Conservation (phyloP, 2,888 invertebrate species). For the Charanyca ferruginea region DNA sequence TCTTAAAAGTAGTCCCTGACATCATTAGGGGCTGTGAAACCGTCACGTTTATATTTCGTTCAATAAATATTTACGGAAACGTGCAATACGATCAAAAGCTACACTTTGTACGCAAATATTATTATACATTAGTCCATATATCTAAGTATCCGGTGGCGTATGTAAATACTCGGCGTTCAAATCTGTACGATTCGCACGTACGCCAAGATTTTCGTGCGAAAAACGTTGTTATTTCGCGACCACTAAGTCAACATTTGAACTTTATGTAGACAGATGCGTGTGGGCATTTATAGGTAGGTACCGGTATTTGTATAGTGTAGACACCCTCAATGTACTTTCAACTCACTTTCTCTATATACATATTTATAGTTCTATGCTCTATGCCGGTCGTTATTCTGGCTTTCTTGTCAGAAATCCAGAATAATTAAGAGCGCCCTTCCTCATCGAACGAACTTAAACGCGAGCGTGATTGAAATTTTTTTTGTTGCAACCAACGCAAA, state of each 20-base stretch:
- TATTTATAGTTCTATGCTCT: slow-evolving; percentile 6
- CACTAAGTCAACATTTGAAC: neutral
- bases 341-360: neutral
- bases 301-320: neutral
- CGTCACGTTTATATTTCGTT: neutral
- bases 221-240: slow-evolving; percentile 3
- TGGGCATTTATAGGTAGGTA: neutral
- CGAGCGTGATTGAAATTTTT: too few species aligned
- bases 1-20: slow-evolving; percentile 13
- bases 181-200: slow-evolving; percentile 37
- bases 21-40: slow-evolving; percentile 16
- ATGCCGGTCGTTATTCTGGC: neutral
- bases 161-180: slow-evolving; percentile 27
- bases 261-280: neutral
- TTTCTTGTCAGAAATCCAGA: neutral
- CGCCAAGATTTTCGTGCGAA: slow-evolving; percentile 10
- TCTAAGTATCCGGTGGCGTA: slow-evolving; percentile 35
- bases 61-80: slow-evolving; percentile 46
- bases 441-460: too few species aligned
- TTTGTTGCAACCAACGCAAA: too few species aligned
- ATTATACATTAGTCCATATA: slow-evolving; percentile 42
- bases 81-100: slow-evolving; percentile 30
- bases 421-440: too few species aligned
- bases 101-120: slow-evolving; percentile 49
- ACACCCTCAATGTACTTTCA: neutral